A percentile compares a stretch with the other conserved stretches of the same genome.
phyloP scores from a whole-genome alignment of 1,140 invertebrate genomes.

The Drosophila orena region DNA sequence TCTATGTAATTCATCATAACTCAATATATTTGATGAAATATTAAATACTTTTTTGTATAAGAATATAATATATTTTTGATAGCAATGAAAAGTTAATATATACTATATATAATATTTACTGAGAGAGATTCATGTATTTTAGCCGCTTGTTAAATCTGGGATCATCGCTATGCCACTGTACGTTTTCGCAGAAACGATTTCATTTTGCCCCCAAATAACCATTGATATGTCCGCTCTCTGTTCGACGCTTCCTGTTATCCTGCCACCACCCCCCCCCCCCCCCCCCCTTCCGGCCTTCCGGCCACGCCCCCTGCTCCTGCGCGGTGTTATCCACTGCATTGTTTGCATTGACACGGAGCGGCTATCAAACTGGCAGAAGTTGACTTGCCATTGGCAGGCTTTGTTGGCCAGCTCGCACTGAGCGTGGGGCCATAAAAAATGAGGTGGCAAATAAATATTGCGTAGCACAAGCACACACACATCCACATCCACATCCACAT shows the following conservation, averaged over 20 bases:
- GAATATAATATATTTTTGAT: not conserved
- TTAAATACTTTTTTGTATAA: not conserved
- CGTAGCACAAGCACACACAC: slow-evolving; percentile 36
- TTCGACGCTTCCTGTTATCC: slow-evolving; percentile 31
- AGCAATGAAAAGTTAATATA: too few species aligned
- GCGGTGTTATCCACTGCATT: slow-evolving; percentile 39
- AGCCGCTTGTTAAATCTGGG: not conserved
- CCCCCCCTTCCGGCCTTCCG: not conserved
- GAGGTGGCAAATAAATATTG: slow-evolving; percentile 68
- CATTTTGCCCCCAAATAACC: slow-evolving; percentile 76
- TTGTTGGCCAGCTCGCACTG: slow-evolving; percentile 36
- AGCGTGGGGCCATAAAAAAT: slow-evolving; percentile 65
- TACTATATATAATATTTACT: too few species aligned
- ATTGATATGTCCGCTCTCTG: slow-evolving; percentile 64
- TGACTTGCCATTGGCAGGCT: slow-evolving; percentile 59
- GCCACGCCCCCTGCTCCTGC: not conserved
- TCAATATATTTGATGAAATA: too few species aligned
- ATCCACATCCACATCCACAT: slow-evolving; percentile 26
- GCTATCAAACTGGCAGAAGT: slow-evolving; percentile 64
- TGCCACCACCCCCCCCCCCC: not conserved
- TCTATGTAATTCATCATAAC: too few species aligned
- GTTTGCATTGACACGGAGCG: slow-evolving; percentile 75
- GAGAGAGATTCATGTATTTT: too few species aligned
- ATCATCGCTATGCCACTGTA: not conserved
- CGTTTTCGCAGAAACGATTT: slow-evolving; percentile 65